These are phyloP conservation scores for Dendropsophus ebraccatus DNA, from an alignment of 2,113 vertebrate genomes.

Conservation along the genomic window DNA sequence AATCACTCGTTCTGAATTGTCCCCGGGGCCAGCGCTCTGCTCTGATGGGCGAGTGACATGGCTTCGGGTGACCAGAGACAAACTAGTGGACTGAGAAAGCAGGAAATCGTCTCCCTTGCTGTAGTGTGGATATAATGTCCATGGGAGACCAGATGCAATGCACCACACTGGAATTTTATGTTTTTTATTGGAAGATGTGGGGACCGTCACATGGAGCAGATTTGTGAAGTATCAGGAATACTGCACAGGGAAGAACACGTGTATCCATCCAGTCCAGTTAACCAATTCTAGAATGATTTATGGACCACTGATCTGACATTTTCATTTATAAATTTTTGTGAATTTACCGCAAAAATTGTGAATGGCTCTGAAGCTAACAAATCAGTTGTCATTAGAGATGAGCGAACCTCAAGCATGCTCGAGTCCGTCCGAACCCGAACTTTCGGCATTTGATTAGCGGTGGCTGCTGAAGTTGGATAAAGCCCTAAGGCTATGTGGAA, in stretches of 20 bases:
- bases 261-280: not conserved
- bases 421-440: too few species aligned
- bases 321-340: too few species aligned
- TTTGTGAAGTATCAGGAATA: not conserved
- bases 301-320: too few species aligned
- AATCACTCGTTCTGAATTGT: constrained; percentile 23
- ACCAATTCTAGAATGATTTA: not conserved
- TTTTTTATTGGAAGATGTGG: not conserved
- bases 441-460: too few species aligned
- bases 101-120: not conserved
- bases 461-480: too few species aligned
- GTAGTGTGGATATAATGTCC: not conserved
- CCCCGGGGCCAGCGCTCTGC: constrained; percentile 40
- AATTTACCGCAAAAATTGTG: too few species aligned
- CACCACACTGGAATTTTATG: not conserved
- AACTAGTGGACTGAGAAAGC: not conserved
- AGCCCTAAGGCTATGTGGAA: too few species aligned
- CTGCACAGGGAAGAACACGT: not conserved
- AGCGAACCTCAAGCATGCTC: too few species aligned
- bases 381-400: too few species aligned
- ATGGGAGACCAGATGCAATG: not conserved
- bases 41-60: constrained; percentile 4
- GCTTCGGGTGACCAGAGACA: not conserved
- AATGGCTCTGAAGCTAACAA: too few species aligned
- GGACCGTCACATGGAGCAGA: not conserved